Evolutionary conservation across 1,140 invertebrate genomes (phyloP), one percentile per base, ranked within the genome.

Genomic region (Bombus polaris): DNA sequence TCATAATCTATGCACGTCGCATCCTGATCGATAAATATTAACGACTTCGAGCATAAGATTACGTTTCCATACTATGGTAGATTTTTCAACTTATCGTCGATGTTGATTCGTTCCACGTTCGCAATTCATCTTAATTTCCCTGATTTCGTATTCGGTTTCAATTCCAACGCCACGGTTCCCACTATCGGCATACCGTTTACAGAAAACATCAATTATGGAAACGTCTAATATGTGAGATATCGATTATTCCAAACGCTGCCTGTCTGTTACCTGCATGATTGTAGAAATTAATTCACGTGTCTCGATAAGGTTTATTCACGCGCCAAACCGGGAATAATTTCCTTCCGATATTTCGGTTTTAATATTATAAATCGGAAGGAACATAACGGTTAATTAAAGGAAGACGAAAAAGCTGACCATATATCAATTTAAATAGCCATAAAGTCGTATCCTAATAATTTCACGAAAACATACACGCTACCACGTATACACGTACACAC

Each of bases 241-340:
- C 80, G 80, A 73, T 74, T 82, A 74, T 73, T 65, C 71, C n/a
- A 28, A 44, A 47, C 32, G n/a, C 25, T 10, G n/a, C 15, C 42
- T 44, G 70, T 39, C 47, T 53, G 70, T 39, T 72, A 57, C 15
- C 22, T 44, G 42, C 37, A 44, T 32, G 59, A 47, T 39, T 15
- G 71, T 18, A 72, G n/a, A n/a, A 73, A 73, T 74, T 82, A 82
- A 82, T 82, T n/a, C 39, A 13, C 37, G n/a, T 5, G 71, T 10
- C 25, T 35, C 18, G 32, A 22, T 35, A 4, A 9, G 66, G 9
- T 10, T 35, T 68, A 18, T 68, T 37, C 6, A 12, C 18, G 66
- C 35, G 35, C 12, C 59, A 62, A n/a, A 13, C 10, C 59, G n/a
- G 59, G 12, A n/a, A n/a, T 62, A 62, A 62, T n/a, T n/a, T 12